phyloP scores from a whole-genome alignment of 2,113 vertebrate genomes.

The Galeopterus variegatus region DNA sequence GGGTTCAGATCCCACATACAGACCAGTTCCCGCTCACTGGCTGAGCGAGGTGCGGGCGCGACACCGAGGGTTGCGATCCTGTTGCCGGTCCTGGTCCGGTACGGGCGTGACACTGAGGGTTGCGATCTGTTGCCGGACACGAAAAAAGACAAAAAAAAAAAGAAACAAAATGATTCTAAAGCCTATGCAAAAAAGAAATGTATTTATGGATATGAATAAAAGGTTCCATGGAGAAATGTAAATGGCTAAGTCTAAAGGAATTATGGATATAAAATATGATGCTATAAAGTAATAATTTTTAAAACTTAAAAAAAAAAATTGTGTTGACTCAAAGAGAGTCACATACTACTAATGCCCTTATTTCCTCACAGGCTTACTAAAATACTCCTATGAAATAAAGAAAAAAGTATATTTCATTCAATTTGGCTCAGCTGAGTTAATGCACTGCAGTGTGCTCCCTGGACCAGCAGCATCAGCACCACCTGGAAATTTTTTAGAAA shows the following conservation, averaged over 20 bases:
- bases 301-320: neutral
- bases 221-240: neutral
- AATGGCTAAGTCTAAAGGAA: neutral
- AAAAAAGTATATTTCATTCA: neutral
- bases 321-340: neutral
- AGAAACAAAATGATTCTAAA: constrained; percentile 26
- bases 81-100: no score
- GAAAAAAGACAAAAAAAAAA: no score
- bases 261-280: neutral
- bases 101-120: no score
- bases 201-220: neutral
- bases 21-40: no score
- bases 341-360: neutral
- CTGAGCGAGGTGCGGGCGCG: no score
- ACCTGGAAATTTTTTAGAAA: neutral
- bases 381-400: neutral
- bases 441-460: neutral
- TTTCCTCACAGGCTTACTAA: neutral
- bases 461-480: no score
- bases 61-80: no score
- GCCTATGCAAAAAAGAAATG: neutral
- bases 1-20: no score
- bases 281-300: neutral
- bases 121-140: no score
- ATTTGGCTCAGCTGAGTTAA: neutral